A percentile compares a stretch with the other conserved stretches of the same genome.
Conservation (phyloP, 2,113 vertebrate genomes). For the Pyxicephalus adspersus region DNA sequence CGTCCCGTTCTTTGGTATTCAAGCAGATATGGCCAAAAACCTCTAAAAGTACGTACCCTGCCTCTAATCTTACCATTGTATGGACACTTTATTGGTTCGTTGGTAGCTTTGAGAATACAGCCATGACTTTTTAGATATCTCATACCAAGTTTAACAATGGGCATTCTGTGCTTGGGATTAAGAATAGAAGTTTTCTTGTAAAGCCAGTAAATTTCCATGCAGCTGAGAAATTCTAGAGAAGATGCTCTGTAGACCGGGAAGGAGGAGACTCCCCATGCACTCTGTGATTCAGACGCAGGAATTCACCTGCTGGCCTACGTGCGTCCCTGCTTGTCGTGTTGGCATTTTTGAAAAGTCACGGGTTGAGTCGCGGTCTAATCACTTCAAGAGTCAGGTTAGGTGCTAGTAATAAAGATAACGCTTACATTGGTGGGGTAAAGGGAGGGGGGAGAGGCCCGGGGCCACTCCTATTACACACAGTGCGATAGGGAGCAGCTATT, state of each 20-base stretch:
- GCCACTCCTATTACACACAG: neutral
- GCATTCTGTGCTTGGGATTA: neutral
- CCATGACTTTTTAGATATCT: no score
- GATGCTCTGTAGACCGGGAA: neutral
- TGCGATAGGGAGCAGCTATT: slow-evolving; percentile 20
- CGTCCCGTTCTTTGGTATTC: no score
- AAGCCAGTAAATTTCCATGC: neutral
- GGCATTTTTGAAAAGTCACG: slow-evolving; percentile 29
- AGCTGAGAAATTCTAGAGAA: neutral
- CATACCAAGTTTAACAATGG: no score
- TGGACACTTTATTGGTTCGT: no score
- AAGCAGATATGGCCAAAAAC: no score
- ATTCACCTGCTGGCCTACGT: slow-evolving; percentile 29
- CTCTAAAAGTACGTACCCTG: no score
- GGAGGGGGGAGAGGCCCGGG: slow-evolving; percentile 1
- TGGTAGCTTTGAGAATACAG: no score
- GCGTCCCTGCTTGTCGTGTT: neutral
- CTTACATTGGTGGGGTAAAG: neutral
- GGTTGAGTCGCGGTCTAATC: slow-evolving; percentile 4
- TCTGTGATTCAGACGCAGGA: neutral
- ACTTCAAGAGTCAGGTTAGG: slow-evolving; percentile 9
- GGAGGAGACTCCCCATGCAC: neutral
- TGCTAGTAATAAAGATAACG: slow-evolving; percentile 41
- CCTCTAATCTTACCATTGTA: no score
- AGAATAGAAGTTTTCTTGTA: neutral